phyloP scores from a whole-genome alignment of 2,113 vertebrate species.

The Bos javanicus region DNA sequence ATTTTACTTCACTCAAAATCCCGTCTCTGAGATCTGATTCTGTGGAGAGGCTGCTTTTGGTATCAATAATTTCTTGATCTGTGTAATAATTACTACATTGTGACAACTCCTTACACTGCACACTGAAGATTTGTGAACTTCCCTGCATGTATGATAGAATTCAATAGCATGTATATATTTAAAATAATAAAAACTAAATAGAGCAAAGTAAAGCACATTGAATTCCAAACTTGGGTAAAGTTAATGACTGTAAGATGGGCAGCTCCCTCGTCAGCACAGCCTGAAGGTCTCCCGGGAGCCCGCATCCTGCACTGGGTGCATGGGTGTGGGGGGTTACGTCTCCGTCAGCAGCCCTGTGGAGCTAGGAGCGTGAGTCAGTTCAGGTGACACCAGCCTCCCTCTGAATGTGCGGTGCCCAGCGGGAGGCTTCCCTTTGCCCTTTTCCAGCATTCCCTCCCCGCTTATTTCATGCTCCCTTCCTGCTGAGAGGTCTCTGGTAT shows the following conservation, averaged over 20 bases:
- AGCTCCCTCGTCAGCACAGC: background rate
- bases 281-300: background rate
- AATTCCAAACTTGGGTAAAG: background rate
- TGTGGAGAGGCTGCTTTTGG: background rate
- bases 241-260: background rate
- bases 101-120: background rate
- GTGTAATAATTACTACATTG: background rate
- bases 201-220: background rate
- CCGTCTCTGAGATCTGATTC: background rate
- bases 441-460: constrained; percentile 27
- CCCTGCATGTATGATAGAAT: background rate
- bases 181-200: background rate
- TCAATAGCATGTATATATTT: background rate
- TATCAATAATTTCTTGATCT: background rate
- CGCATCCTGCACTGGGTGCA: background rate
- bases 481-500: constrained; percentile 29
- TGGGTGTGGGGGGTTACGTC: background rate
- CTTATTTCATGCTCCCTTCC: constrained; percentile 18
- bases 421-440: constrained; percentile 54
- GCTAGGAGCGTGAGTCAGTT: background rate
- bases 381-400: constrained; percentile 34
- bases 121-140: background rate
- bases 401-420: constrained; percentile 37
- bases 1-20: background rate
- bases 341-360: background rate